Evolutionary conservation across 2,113 vertebrate genomes (phyloP), one percentile per base, ranked within the genome.

Genomic region (Syngnathus floridae): DNA sequence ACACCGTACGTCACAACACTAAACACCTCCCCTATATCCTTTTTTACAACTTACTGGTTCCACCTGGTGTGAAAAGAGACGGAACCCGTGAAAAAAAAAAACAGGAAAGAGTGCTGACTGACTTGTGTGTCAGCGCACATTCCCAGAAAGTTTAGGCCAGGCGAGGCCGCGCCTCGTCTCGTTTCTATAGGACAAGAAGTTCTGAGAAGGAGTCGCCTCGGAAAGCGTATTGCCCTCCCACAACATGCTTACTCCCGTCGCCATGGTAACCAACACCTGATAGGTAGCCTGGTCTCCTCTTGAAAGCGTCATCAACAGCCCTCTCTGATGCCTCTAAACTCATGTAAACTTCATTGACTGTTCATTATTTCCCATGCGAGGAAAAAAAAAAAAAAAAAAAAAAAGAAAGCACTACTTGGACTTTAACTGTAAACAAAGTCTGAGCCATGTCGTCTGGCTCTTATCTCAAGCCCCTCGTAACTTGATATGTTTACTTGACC

Each of bases 81-180:
- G 75, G 80, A 84, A 87, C 77, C 75, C 65, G 51, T 56, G 49
- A 81, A 74, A 87, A 89, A 60, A 81, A 74, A 87, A 89, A 60
- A 88, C 86, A 89, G 88, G 88, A 87, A 86, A 84, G 49, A 79
- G 73, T 62, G 51, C 74, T 76, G 79, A 84, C 70, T 83, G 63
- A 79, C 64, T 66, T 62, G 65, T 61, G 58, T 49, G 76, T 70
- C 58, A 43, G 58, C 55, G 66, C 52, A 69, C 86, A 89, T 90
- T 89, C 84, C 75, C 79, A 66, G 82, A 74, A 84, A 84, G 80
- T 67, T 72, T 72, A 71, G 38, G 84, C 87, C 84, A 85, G 88
- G 86, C 71, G 65, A 69, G 74, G 74, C 75, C 69, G 83, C 83
- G 66, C 88, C 89, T 84, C 80, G 64, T 64, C 52, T 65, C 65